These are phyloP conservation scores for Sciurus vulgaris DNA, from an alignment of 2,797 vertebrate genomes.

Conservation along the genomic window DNA sequence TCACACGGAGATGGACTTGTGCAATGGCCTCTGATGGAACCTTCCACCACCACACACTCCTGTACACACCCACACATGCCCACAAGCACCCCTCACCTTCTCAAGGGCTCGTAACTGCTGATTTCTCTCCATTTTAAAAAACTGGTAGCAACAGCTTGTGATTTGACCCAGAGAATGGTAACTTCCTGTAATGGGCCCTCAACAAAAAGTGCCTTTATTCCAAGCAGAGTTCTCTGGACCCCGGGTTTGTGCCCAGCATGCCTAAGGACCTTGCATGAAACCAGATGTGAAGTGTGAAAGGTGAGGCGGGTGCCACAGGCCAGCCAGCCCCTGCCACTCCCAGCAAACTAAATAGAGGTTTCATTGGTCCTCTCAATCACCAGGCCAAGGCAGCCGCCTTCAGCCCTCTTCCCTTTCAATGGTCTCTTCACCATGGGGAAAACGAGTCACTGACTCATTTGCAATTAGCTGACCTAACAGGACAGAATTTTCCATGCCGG, in stretches of 20 bases:
- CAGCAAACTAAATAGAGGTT: slow-evolving; percentile 91
- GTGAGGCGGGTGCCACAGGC: slow-evolving; percentile 90
- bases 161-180: slow-evolving; percentile 91
- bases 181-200: slow-evolving; percentile 94
- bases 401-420: slow-evolving; percentile 97
- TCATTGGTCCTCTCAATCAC: slow-evolving; percentile 89
- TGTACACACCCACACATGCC: too few species aligned
- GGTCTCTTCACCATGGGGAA: slow-evolving; percentile 94
- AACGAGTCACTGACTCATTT: slow-evolving; percentile 94
- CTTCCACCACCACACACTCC: neutral
- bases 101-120: slow-evolving; percentile 62
- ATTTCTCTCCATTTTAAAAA: slow-evolving; percentile 83
- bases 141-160: slow-evolving; percentile 84
- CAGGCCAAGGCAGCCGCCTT: slow-evolving; percentile 90
- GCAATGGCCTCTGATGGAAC: slow-evolving; percentile 63
- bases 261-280: slow-evolving; percentile 89
- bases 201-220: slow-evolving; percentile 92
- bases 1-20: slow-evolving; percentile 77
- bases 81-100: neutral
- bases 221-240: slow-evolving; percentile 90
- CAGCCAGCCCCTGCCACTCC: slow-evolving; percentile 84
- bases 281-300: slow-evolving; percentile 94
- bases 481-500: slow-evolving; percentile 94
- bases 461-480: slow-evolving; percentile 94
- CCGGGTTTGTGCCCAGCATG: slow-evolving; percentile 89